These are phyloP conservation scores for Mohoua ochrocephala DNA, from an alignment of 2,113 vertebrate species.

Conservation along the genomic window DNA sequence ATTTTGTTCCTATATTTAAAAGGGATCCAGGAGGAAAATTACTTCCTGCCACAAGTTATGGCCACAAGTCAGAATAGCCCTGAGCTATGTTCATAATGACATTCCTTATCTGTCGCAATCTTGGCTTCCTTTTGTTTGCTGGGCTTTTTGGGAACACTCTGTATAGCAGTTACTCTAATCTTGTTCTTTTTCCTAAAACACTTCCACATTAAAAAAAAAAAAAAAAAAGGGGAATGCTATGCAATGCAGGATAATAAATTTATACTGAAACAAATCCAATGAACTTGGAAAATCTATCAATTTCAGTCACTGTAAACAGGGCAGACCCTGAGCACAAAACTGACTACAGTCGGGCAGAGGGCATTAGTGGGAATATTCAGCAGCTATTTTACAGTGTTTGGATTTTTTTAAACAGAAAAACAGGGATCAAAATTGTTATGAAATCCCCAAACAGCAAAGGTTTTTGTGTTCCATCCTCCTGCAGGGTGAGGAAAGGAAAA, in stretches of 20 bases:
- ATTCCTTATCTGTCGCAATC: neutral
- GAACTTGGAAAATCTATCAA: neutral
- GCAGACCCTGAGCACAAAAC: neutral
- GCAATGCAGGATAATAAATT: neutral
- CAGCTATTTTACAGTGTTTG: neutral
- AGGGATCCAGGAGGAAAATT: neutral
- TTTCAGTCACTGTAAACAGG: neutral
- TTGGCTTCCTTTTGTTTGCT: conserved; percentile 15
- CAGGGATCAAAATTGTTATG: neutral
- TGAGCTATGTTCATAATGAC: neutral
- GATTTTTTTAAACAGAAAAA: neutral
- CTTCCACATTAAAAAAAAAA: neutral
- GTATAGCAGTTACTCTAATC: neutral
- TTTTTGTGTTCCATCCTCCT: neutral
- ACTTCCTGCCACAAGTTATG: neutral
- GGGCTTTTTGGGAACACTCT: neutral
- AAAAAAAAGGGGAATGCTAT: neutral
- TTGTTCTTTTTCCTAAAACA: neutral
- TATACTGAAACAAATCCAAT: neutral
- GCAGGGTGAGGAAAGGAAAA: neutral
- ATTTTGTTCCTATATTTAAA: neutral
- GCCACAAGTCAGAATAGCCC: neutral
- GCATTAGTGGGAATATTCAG: neutral
- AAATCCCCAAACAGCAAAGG: neutral
- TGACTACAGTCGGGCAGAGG: neutral